phyloP scores from a whole-genome alignment of 2,888 invertebrate species.

The Diarsia dahlii region DNA sequence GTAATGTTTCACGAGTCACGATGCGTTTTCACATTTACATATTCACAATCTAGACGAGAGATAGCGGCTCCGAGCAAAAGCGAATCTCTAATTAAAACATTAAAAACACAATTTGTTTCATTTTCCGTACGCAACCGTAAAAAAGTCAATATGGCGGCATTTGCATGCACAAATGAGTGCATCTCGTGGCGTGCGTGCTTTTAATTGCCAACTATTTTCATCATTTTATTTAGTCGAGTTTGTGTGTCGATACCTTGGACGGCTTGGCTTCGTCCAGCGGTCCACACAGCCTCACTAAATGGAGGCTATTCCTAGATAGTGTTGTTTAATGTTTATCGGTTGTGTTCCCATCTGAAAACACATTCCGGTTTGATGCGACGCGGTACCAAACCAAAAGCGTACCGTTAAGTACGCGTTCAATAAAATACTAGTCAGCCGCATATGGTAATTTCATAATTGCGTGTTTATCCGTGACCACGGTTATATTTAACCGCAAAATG shows the following conservation, averaged over 20 bases:
- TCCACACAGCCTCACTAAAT: constrained; percentile 59
- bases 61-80: constrained; percentile 79
- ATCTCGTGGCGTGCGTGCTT: constrained; percentile 74
- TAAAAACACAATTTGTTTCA: constrained; percentile 82
- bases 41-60: constrained; percentile 79
- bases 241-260: constrained; percentile 61
- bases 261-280: constrained; percentile 11
- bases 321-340: constrained; percentile 70
- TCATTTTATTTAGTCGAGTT: constrained; percentile 70
- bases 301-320: constrained; percentile 68
- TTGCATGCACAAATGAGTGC: constrained; percentile 80
- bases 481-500: constrained; percentile 74
- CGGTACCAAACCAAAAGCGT: constrained; percentile 71
- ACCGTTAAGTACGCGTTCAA: constrained; percentile 83
- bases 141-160: constrained; percentile 77
- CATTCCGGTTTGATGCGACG: constrained; percentile 73
- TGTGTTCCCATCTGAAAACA: constrained; percentile 66
- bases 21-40: constrained; percentile 77
- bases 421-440: constrained; percentile 78
- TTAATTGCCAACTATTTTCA: constrained; percentile 78
- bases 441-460: constrained; percentile 86
- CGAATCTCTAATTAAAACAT: constrained; percentile 84
- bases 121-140: constrained; percentile 73
- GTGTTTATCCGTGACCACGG: constrained; percentile 80
- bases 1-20: constrained; percentile 81